Base-by-base conservation (phyloP, 1,140 invertebrate species). In the Yoshiicerus persimilis region DNA sequence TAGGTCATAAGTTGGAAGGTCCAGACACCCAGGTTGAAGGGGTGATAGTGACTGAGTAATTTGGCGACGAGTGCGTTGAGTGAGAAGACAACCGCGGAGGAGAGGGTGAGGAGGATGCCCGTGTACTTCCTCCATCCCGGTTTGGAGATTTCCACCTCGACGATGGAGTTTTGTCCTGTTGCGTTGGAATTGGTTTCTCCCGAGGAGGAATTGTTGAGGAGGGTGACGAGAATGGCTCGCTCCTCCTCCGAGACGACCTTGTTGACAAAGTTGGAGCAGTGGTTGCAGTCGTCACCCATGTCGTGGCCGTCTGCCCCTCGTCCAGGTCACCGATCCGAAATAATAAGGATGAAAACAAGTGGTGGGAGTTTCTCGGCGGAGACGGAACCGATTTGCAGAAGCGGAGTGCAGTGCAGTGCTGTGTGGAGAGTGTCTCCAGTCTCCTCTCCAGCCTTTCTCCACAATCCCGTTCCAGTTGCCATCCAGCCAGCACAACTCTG, bases 41-140 rank as follows among this genome's bases (percentile, higher is more conserved):
- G 93, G 89, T 92, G 91, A 20, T 93, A 91, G 25, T 91, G 89
- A 13, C 90, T 88, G 16, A 93, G 83, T 13, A 92, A 88, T 90
- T 93, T 93, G 11, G 93, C 93, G 41, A 93, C 91, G 13, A 93
- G 91, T 13, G 92, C 92, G 41, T 91, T 92, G 25, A 93, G 85
- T 5, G 93, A 93, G 84, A 93, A 77, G 25, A 88, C 32, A 0
- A 88, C 47, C 41, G 75, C 34, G 1, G 87, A 77, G 6, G 62
- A 23, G 10, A 66, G 1, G 11, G 87, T 77, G 0, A 84, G 38
- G 23, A 88, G 27, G 64, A 88, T 88, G 0, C 87, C 87, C 5
- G n/a, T 80, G 34, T 83, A 87, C 8, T 80, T 80, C 20, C 75
- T 80, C 75, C 75, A 80, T 36, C 75, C 75, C 32, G 75, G 75